Conservation (phyloP, 2,113 vertebrate genomes). For the Manacus vitellinus region DNA sequence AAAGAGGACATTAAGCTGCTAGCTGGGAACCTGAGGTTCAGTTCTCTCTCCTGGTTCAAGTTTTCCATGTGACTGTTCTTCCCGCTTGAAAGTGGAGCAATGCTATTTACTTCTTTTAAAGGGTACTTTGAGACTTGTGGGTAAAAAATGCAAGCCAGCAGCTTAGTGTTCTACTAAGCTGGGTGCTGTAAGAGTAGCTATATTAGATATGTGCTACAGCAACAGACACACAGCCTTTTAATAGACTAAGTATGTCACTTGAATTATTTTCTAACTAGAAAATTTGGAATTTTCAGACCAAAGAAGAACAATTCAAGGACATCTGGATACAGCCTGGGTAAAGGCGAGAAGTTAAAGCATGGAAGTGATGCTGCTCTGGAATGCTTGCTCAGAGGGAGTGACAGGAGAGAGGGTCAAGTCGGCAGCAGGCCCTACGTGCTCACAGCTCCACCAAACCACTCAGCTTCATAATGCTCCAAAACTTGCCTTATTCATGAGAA, state of each 20-base stretch:
- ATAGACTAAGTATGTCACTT: conserved; percentile 7
- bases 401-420: not conserved
- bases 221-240: conserved; percentile 8
- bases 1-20: not conserved
- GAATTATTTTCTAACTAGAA: not conserved
- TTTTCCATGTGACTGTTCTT: conserved; percentile 18
- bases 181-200: not conserved
- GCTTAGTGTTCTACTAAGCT: not conserved
- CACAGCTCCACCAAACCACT: not conserved
- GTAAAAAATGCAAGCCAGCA: conserved; percentile 54
- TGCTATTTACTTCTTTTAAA: conserved; percentile 30
- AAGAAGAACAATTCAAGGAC: not conserved
- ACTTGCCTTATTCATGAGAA: not conserved
- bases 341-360: not conserved
- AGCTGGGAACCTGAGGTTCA: conserved; percentile 4
- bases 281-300: not conserved
- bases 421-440: not conserved
- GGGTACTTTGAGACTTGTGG: conserved; percentile 17
- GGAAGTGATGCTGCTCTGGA: not conserved
- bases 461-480: not conserved
- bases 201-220: not conserved
- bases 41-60: conserved; percentile 8
- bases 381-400: not conserved
- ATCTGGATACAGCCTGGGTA: not conserved
- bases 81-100: not conserved